Evolutionary conservation across 2,113 vertebrate species (phyloP).

Genomic region (Polyodon spathula): DNA sequence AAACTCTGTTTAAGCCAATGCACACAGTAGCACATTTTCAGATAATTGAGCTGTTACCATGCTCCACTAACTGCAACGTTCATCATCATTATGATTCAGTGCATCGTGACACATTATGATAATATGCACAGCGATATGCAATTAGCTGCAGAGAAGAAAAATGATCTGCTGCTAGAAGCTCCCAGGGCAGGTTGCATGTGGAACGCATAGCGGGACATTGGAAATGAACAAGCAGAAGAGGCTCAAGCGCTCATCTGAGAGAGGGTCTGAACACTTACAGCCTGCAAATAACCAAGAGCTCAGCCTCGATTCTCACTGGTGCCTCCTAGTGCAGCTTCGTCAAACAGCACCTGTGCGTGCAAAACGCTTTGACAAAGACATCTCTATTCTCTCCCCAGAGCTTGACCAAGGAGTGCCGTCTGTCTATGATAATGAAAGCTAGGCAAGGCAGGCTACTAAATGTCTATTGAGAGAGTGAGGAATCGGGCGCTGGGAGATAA

Average conservation of each 20-base stretch:
- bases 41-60: constrained; percentile 17
- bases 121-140: constrained; percentile 14
- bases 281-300: too few species aligned
- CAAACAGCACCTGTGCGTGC: too few species aligned
- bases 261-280: not conserved
- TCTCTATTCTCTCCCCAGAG: too few species aligned
- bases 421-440: too few species aligned
- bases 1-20: constrained; percentile 1
- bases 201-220: not conserved
- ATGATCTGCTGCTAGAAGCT: not conserved
- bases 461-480: too few species aligned
- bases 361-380: too few species aligned
- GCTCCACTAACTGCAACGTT: constrained; percentile 16
- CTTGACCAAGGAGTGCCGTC: too few species aligned
- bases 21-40: not conserved
- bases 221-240: not conserved
- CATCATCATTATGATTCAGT: constrained; percentile 14
- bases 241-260: not conserved
- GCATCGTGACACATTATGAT: constrained; percentile 19
- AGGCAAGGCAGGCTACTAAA: too few species aligned
- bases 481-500: too few species aligned
- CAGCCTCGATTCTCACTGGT: too few species aligned
- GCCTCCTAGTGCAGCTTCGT: too few species aligned
- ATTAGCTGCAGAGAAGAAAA: constrained; percentile 10
- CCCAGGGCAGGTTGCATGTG: not conserved